Percentiles rank a stretch among this genome's conserved stretches.
Evolutionary conservation across 1,140 invertebrate species (phyloP).

Genomic region (Phocides pigmalion): DNA sequence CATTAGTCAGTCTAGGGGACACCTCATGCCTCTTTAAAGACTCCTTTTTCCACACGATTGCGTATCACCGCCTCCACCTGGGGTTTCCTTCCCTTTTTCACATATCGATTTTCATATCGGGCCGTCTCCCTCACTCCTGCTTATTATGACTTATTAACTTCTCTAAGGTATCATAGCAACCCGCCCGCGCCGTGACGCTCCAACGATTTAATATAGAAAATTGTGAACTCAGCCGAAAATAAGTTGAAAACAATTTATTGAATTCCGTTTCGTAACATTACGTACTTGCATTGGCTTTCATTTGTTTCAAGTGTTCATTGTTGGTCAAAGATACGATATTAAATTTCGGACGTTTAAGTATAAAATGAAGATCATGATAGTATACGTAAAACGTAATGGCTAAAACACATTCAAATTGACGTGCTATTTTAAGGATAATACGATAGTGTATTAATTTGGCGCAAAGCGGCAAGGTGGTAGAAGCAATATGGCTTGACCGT

Average conservation of each 20-base stretch:
- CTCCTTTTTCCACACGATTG: slow-evolving; percentile 80
- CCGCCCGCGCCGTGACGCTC: slow-evolving; percentile 59
- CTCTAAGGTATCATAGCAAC: slow-evolving; percentile 81
- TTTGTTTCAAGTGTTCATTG: slow-evolving; percentile 5
- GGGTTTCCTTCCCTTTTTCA: slow-evolving; percentile 55
- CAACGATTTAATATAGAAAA: slow-evolving; percentile 80
- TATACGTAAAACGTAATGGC: too few relatives aligned
- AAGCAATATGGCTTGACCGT: too few relatives aligned
- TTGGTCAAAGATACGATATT: neutral
- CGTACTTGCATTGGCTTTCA: slow-evolving; percentile 29
- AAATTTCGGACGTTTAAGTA: neutral
- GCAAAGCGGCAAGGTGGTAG: too few relatives aligned
- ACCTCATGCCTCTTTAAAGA: slow-evolving; percentile 67
- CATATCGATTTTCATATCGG: slow-evolving; percentile 36
- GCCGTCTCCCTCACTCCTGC: slow-evolving; percentile 56
- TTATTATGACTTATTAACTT: slow-evolving; percentile 83
- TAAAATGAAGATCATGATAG: too few relatives aligned
- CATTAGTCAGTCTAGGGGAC: slow-evolving; percentile 53
- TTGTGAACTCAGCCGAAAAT: slow-evolving; percentile 74
- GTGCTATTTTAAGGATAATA: too few relatives aligned
- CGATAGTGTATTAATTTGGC: too few relatives aligned
- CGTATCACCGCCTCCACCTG: slow-evolving; percentile 69
- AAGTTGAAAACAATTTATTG: slow-evolving; percentile 73
- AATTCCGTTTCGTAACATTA: slow-evolving; percentile 56
- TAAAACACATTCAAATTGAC: too few relatives aligned